Evolutionary conservation across 1,140 invertebrate genomes (phyloP).

Genomic region (Spodoptera litura): DNA sequence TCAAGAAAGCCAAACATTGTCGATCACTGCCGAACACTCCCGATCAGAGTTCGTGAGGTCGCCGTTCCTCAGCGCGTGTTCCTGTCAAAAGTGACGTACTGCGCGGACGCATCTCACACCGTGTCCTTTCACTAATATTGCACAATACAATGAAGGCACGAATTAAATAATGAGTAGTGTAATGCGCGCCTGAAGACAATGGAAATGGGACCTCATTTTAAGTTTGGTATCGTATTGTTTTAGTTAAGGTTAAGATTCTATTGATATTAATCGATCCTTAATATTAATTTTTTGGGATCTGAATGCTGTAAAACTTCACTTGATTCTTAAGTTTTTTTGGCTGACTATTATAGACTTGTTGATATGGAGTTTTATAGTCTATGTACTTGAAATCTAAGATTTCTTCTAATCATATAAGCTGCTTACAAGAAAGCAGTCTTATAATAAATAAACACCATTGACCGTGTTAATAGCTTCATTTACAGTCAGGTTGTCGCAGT

Average conservation of each 20-base stretch:
- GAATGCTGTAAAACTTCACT: no score
- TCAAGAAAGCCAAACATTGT: neutral
- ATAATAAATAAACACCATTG: no score
- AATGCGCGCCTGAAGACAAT: conserved; percentile 11
- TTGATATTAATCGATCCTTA: neutral
- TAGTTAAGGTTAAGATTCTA: neutral
- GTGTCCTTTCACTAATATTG: conserved; percentile 42
- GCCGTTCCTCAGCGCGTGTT: conserved; percentile 29
- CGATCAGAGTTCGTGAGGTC: conserved; percentile 39
- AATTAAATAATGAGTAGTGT: conserved; percentile 31
- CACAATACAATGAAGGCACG: conserved; percentile 20
- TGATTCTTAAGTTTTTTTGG: no score
- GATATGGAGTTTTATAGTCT: no score
- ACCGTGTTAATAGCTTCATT: no score
- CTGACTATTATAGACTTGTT: no score
- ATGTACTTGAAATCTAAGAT: no score
- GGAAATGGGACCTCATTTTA: neutral
- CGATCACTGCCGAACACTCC: neutral
- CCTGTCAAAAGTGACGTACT: conserved; percentile 37
- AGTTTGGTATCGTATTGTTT: neutral
- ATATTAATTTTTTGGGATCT: neutral
- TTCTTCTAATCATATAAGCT: no score
- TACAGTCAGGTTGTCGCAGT: no score
- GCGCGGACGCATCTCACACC: conserved; percentile 39
- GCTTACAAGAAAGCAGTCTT: no score